Percentiles rank a stretch among this genome's conserved stretches.
These are phyloP conservation scores for Nesidiocoris tenuis DNA, from an alignment of 2,888 invertebrate species.

Conservation along the genomic window DNA sequence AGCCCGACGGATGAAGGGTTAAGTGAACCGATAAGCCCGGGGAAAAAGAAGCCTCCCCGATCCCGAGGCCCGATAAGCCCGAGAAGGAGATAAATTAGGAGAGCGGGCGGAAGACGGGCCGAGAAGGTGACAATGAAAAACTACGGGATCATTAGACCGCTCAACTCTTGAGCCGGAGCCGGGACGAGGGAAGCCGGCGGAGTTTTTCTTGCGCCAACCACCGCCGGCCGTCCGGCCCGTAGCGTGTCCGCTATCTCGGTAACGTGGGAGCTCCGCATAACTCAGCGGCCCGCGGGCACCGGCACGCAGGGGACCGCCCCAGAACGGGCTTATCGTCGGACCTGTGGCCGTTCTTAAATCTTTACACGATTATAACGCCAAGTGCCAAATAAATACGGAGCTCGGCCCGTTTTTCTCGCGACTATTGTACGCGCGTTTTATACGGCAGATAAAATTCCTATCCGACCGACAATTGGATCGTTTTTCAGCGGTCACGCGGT, in stretches of 20 bases:
- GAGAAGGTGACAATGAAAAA: conserved; percentile 44
- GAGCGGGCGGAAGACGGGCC: conserved; percentile 12
- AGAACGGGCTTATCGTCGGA: conserved; percentile 27
- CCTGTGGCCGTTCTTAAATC: conserved; percentile 22
- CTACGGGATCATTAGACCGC: conserved; percentile 43
- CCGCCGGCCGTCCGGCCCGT: background rate
- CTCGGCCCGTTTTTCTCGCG: background rate
- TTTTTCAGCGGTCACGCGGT: background rate
- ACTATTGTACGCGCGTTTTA: too few relatives aligned
- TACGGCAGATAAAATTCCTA: too few relatives aligned
- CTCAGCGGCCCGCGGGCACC: conserved; percentile 22
- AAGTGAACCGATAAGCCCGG: conserved; percentile 36
- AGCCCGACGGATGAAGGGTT: conserved; percentile 36
- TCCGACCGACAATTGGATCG: too few relatives aligned
- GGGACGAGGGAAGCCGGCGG: background rate
- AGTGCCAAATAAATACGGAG: conserved; percentile 5
- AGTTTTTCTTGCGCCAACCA: background rate
- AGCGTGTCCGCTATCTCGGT: conserved; percentile 41
- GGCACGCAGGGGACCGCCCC: conserved; percentile 23
- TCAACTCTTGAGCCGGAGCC: conserved; percentile 10
- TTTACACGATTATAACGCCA: conserved; percentile 29
- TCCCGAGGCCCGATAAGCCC: conserved; percentile 21
- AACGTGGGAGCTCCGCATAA: conserved; percentile 43
- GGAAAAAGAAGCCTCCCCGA: conserved; percentile 29
- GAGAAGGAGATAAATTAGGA: conserved; percentile 39